A percentile compares a stretch with the other conserved stretches of the same genome.
phyloP scores from a whole-genome alignment of 2,888 invertebrate species.

The Prosapia bicincta region DNA sequence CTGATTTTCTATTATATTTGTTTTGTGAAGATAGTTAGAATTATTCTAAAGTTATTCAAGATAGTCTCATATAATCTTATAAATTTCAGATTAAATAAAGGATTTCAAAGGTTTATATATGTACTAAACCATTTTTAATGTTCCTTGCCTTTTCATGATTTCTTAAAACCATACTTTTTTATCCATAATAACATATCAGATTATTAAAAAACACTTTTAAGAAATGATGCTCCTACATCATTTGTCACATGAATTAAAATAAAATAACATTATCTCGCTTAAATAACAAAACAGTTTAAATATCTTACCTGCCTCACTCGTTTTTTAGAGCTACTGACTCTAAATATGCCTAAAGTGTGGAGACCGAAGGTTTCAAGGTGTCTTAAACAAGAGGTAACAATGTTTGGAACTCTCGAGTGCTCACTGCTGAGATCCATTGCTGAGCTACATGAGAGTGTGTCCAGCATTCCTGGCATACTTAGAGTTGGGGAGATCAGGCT shows the following conservation, averaged over 20 bases:
- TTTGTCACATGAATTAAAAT: neutral
- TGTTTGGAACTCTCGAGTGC: slow-evolving; percentile 63
- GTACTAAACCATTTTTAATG: too few relatives aligned
- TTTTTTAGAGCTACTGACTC: slow-evolving; percentile 90
- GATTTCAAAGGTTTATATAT: too few relatives aligned
- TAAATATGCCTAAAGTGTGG: slow-evolving; percentile 83
- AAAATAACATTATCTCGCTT: neutral
- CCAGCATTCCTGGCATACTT: slow-evolving; percentile 50
- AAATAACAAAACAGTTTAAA: neutral
- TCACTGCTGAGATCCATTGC: slow-evolving; percentile 47
- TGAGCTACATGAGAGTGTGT: slow-evolving; percentile 48
- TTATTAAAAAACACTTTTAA: too few relatives aligned
- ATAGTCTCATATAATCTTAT: too few relatives aligned
- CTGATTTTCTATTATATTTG: too few relatives aligned
- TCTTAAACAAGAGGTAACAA: slow-evolving; percentile 75
- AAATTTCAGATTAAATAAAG: too few relatives aligned
- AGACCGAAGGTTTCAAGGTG: slow-evolving; percentile 80
- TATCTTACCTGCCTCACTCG: slow-evolving; percentile 77
- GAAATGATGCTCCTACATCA: neutral
- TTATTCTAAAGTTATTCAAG: too few relatives aligned
- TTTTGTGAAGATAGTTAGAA: too few relatives aligned
- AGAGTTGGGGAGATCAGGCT: slow-evolving; percentile 53
- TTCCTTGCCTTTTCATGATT: too few relatives aligned
- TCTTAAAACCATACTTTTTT: neutral
- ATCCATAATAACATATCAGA: too few relatives aligned